Conservation (phyloP, 2,797 vertebrate species). For the Phoebastria nigripes region DNA sequence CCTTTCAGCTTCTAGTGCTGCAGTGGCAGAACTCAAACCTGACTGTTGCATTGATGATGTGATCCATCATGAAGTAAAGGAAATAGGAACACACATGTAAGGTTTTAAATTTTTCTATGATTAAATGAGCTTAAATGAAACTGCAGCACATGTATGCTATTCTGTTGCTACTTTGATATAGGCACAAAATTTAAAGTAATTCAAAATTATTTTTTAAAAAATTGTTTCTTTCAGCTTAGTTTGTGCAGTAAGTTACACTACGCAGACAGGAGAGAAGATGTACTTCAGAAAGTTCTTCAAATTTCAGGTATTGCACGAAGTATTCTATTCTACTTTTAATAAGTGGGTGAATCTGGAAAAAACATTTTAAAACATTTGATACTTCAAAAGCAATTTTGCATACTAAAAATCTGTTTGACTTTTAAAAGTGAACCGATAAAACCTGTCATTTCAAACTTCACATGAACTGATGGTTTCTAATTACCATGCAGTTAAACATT, state of each 20-base stretch:
- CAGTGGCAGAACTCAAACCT: constrained; percentile 90
- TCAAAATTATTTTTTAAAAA: background rate
- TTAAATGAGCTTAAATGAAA: background rate
- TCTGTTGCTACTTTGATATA: background rate
- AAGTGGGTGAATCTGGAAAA: background rate
- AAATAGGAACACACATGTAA: constrained; percentile 98
- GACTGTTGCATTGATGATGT: constrained; percentile 97
- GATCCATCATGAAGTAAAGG: constrained; percentile 98
- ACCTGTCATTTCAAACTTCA: background rate
- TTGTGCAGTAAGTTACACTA: constrained; percentile 97
- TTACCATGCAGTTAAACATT: background rate
- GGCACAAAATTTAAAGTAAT: background rate
- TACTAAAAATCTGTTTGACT: background rate
- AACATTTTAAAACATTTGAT: background rate
- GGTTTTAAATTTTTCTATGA: background rate
- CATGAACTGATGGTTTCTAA: background rate
- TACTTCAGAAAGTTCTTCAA: constrained; percentile 99
- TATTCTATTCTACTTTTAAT: background rate
- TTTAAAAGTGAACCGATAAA: background rate
- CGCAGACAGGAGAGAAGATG: constrained; percentile 93
- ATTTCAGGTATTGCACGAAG: constrained; percentile 87
- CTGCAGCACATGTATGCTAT: background rate
- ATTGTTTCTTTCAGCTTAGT: constrained; percentile 85
- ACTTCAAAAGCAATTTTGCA: background rate
- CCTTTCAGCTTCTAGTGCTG: constrained; percentile 92